Percentiles rank a stretch among this genome's conserved stretches.
Conservation (phyloP, 2,797 vertebrate genomes). For the Platyrinchus mystaceus region DNA sequence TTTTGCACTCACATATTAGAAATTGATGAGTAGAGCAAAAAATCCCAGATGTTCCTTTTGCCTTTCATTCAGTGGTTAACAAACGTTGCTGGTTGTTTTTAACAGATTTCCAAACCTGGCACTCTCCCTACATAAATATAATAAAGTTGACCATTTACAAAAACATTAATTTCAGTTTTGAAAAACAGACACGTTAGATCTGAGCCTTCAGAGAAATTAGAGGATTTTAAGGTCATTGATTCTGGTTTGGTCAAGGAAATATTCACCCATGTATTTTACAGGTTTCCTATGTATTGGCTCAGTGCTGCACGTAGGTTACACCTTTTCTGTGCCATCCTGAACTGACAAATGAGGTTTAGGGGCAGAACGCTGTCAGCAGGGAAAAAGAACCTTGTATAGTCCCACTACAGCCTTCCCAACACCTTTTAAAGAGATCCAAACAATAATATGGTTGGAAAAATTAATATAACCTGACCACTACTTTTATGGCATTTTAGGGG, state of each 20-base stretch:
- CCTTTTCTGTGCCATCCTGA: not conserved
- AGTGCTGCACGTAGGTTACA: not conserved
- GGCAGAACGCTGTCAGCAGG: not conserved
- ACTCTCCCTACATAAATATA: not conserved
- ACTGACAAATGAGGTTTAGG: not conserved
- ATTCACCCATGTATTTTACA: not conserved
- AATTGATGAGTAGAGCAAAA: not conserved
- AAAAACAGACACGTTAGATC: not conserved
- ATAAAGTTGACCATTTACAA: not conserved
- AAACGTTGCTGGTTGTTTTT: not conserved
- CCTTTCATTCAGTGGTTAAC: not conserved
- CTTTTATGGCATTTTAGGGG: conserved; percentile 19
- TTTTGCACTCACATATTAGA: not conserved
- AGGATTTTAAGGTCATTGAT: not conserved
- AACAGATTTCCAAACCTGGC: not conserved
- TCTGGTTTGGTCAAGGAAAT: not conserved
- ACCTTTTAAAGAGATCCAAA: not conserved
- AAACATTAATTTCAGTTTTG: not conserved
- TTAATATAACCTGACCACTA: not conserved
- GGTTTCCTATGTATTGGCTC: not conserved
- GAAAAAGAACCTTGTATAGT: not conserved
- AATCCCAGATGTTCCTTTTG: not conserved
- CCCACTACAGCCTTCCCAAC: not conserved
- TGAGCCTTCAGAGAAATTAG: not conserved
- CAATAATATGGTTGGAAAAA: not conserved